Evolutionary conservation across 2,113 vertebrate genomes (phyloP).

Genomic region (Phoenicopterus ruber): DNA sequence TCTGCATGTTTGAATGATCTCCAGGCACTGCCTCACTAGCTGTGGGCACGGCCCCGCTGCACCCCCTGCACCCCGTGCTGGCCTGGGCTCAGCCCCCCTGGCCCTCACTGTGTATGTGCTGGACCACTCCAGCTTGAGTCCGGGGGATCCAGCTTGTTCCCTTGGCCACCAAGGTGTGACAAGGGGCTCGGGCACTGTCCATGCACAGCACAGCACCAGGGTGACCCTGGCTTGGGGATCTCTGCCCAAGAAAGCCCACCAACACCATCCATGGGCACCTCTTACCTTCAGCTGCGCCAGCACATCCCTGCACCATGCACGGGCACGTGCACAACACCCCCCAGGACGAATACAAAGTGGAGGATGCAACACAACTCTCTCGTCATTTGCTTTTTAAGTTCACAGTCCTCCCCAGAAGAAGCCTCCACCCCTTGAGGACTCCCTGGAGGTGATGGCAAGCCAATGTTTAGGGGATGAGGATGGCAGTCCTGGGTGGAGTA

Average conservation of each 20-base stretch:
- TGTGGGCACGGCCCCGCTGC: neutral
- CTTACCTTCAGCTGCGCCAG: neutral
- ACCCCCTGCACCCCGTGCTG: neutral
- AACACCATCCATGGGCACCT: neutral
- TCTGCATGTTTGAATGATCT: neutral
- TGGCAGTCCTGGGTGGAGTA: neutral
- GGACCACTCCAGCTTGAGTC: neutral
- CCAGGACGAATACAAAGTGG: neutral
- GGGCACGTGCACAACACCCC: accelerated
- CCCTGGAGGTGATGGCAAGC: neutral
- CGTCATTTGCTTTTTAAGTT: neutral
- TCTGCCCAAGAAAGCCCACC: neutral
- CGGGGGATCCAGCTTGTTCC: neutral
- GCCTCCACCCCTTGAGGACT: neutral
- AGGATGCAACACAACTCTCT: neutral
- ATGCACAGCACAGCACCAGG: neutral
- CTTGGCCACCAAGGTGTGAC: neutral
- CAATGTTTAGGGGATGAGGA: neutral
- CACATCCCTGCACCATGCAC: neutral
- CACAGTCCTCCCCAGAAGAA: neutral
- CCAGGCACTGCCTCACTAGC: neutral
- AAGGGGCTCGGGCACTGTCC: neutral
- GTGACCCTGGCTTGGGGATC: neutral
- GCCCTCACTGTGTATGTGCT: neutral
- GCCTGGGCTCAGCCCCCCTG: neutral